Evolutionary conservation across 2,113 vertebrate species (phyloP), one percentile per base, ranked within the genome.

Genomic region (Etheostoma spectabile): DNA sequence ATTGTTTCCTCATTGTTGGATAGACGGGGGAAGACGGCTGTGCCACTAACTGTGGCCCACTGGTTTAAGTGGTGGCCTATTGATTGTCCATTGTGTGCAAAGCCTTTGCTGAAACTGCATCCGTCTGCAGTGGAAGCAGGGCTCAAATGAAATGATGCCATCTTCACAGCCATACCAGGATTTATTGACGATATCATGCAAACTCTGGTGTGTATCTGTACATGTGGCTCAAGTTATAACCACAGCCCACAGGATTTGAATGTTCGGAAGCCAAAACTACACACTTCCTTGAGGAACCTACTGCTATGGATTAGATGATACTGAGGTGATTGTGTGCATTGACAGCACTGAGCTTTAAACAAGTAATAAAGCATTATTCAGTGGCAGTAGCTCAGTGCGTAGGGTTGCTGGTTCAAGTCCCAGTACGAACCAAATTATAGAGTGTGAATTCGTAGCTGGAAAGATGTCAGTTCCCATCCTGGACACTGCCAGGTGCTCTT

Each of bases 31-130:
- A 71, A 76, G 77, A 67, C 30, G 48, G 52, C 74, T 60, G 61
- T 74, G 86, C 62, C 86, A 77, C 75, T 38, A 48, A 46, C 73
- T 70, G 83, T 1, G 70, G 68, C 71, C 71, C 59, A 30, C 75
- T 63, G 84, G 67, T 87, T 88, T 60, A 86, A 86, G 85, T 74
- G 82, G 64, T 77, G 84, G 79, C 48, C 67, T 83, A 89, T 88
- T 6, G 87, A 92, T 89, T 51, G 77, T 48, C 80, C 18, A 68
- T 80, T 88, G 86, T 77, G 68, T 81, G 60, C 42, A 45, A 46
- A 86, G 62, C 70, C 64, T 75, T 48, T 76, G 78, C 68, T 59
- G 74, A 30, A 60, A 22, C 71, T 65, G 78, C 57, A 57, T 68
- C 75, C 42, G n/a, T 62, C 51, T 69, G 71, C 38, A 60, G 42